Evolutionary conservation across 2,113 vertebrate species (phyloP).

Genomic region (Ameiurus melas): DNA sequence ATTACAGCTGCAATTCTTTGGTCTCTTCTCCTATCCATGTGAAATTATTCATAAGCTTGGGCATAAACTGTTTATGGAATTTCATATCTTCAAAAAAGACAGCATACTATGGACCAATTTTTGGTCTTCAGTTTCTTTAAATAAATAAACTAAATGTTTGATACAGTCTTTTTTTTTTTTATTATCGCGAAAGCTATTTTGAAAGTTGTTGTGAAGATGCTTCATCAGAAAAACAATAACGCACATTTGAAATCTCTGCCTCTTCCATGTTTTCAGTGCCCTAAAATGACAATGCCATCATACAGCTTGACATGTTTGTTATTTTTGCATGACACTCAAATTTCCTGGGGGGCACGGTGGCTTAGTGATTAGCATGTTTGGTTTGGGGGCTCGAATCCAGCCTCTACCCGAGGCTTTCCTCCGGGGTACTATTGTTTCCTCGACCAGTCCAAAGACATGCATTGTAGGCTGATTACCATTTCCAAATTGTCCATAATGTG

Average conservation of each 20-base stretch:
- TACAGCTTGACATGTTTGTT: background rate
- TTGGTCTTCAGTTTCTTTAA: background rate
- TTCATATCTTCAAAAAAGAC: no score
- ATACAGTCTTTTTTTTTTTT: background rate
- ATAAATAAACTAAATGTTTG: background rate
- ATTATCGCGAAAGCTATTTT: background rate
- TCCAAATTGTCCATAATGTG: no score
- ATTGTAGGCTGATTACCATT: no score
- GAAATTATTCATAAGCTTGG: background rate
- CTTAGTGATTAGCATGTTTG: no score
- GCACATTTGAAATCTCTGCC: background rate
- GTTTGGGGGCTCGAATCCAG: no score
- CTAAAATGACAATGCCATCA: background rate
- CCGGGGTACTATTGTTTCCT: no score
- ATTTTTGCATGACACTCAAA: background rate
- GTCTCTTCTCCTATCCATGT: background rate
- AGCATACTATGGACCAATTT: no score
- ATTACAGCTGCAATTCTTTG: background rate
- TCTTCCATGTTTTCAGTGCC: background rate
- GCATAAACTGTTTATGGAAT: no score
- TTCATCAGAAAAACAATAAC: background rate
- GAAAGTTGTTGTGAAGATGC: background rate
- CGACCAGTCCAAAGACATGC: no score
- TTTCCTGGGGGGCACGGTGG: background rate
- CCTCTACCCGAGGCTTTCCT: no score